Evolutionary conservation across 2,888 invertebrate species (phyloP).

Genomic region (Cheilosia variabilis): DNA sequence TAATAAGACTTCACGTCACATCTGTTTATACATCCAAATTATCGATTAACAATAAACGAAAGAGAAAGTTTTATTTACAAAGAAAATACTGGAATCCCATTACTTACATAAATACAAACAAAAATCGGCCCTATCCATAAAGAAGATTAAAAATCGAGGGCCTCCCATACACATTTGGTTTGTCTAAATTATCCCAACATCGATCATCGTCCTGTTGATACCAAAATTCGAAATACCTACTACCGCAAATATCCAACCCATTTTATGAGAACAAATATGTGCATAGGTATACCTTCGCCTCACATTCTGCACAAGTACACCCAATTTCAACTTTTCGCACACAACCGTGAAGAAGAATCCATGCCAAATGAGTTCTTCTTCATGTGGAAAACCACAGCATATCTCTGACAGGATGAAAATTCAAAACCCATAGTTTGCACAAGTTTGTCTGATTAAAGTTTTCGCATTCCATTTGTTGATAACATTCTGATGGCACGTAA

Average conservation of each 20-base stretch:
- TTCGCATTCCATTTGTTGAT: slow-evolving; percentile 23
- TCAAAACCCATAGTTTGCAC: slow-evolving; percentile 39
- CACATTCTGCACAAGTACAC: not conserved
- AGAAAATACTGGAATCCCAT: no score
- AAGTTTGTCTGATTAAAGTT: slow-evolving; percentile 35
- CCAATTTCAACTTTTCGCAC: slow-evolving; percentile 11
- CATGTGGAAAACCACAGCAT: not conserved
- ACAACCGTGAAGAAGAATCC: slow-evolving; percentile 1
- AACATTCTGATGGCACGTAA: slow-evolving; percentile 9
- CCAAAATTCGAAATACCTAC: not conserved
- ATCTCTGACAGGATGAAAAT: not conserved
- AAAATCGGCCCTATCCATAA: no score
- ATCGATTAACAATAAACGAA: no score
- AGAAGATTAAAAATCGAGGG: not conserved
- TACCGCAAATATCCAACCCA: not conserved
- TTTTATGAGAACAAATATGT: not conserved
- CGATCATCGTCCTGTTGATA: not conserved
- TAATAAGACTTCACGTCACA: no score
- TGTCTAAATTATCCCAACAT: not conserved
- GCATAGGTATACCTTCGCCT: not conserved
- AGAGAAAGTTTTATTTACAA: no score
- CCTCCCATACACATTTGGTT: not conserved
- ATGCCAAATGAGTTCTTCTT: not conserved
- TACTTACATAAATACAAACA: no score
- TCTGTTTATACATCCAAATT: no score